Base-by-base conservation (phyloP, 2,888 invertebrate genomes). In the Pyrrhia umbra region DNA sequence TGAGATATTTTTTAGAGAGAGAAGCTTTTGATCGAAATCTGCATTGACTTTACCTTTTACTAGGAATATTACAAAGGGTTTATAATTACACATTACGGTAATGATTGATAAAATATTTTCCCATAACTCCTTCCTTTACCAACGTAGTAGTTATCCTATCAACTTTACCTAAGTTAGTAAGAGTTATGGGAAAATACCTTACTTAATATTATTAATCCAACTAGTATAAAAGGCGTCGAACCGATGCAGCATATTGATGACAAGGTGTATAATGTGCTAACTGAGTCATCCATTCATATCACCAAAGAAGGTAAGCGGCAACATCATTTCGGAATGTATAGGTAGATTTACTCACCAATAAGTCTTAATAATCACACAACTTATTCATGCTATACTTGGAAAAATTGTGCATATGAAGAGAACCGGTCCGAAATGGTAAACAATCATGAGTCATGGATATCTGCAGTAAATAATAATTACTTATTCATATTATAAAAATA, bases 351-450 rank as follows among this genome's bases (percentile, higher is more conserved):
- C 85, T 87, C 84, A 86, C 82, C 76, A 77, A 78, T 79, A 76
- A 71, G 70, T 72, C 71, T 83, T 80, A 82, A 84, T 85, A 86
- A 84, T 83, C 80, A 74, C 72, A 76, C 68, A 85, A 85, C 81
- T 85, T 85, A 88, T 87, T 87, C 88, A 90, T 88, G 72, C 84
- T 86, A 82, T 91, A 89, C 89, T 86, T 77, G 85, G 89, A 89
- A 91, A 89, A 85, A 84, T 79, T 86, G 81, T 88, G 88, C 87
- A 88, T 84, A 85, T 87, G 75, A 82, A 83, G 72, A 84, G 87
- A 91, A 91, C 88, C 85, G 84, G 88, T 88, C 81, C 76, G 59
- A 76, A 80, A 84, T 83, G 79, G 84, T 85, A 87, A 87, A 88
- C 85, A 86, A 83, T 80, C 74, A 82, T 91, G 90, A 90, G 77